Percentiles rank a stretch among this genome's conserved stretches.
Conservation (phyloP, 2,113 vertebrate genomes). For the Tragulus kanchil region DNA sequence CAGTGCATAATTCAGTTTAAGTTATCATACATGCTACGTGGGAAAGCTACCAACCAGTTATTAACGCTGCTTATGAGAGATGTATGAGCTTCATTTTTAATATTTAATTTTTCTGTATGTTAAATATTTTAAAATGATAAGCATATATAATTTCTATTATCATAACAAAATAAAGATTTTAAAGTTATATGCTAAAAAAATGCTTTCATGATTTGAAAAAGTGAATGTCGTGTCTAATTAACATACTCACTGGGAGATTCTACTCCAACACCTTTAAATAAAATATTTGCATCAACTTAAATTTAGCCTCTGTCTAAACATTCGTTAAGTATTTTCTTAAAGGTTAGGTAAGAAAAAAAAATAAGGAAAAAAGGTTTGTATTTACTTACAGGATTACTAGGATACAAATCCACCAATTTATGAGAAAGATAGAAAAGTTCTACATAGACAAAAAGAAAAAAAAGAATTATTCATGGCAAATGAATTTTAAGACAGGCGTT, state of each 20-base stretch:
- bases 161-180: background rate
- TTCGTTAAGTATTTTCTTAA: conserved; percentile 48
- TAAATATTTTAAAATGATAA: conserved; percentile 28
- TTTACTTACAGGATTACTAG: conserved; percentile 97
- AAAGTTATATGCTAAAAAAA: conserved; percentile 11
- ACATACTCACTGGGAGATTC: background rate
- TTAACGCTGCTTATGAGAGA: background rate
- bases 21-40: rapidly evolving
- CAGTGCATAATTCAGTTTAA: background rate
- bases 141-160: background rate
- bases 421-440: conserved; percentile 99
- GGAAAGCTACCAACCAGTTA: background rate
- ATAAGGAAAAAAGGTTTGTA: background rate
- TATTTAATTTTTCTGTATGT: background rate
- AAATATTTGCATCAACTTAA: conserved; percentile 36
- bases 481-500: conserved; percentile 14
- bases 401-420: conserved; percentile 99
- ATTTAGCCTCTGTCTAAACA: conserved; percentile 38
- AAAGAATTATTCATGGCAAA: conserved; percentile 69
- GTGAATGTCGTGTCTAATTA: background rate
- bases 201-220: background rate
- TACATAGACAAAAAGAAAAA: conserved; percentile 79
- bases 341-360: conserved; percentile 41
- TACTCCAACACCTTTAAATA: background rate
- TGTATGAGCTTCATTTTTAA: background rate